Evolutionary conservation across 2,888 invertebrate species (phyloP).

Genomic region (Cryptocheilus praepositus): DNA sequence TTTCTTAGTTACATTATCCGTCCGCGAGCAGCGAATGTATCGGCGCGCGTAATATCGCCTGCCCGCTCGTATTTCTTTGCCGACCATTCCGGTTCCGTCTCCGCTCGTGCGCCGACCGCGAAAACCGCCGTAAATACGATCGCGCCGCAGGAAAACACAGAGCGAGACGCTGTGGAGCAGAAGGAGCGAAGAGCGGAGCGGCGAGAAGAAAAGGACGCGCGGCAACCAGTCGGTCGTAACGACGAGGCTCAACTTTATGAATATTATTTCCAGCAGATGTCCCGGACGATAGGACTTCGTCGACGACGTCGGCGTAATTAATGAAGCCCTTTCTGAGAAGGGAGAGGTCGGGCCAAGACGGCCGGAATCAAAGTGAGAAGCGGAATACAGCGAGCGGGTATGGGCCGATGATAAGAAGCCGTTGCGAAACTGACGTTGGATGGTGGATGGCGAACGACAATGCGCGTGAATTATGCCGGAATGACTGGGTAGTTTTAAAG

Average conservation of each 20-base stretch:
- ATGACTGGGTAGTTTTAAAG: constrained; percentile 74
- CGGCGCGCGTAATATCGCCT: no score
- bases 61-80: constrained; percentile 42
- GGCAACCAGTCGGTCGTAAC: constrained; percentile 49
- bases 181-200: constrained; percentile 20
- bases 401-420: constrained; percentile 27
- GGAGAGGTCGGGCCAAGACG: constrained; percentile 26
- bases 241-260: constrained; percentile 70
- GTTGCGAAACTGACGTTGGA: constrained; percentile 15
- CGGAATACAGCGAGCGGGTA: constrained; percentile 21
- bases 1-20: constrained; percentile 11
- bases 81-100: constrained; percentile 39
- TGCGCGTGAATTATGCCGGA: constrained; percentile 72
- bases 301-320: constrained; percentile 69
- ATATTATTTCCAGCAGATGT: constrained; percentile 75
- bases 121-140: not conserved
- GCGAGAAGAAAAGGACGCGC: constrained; percentile 27
- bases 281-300: constrained; percentile 72
- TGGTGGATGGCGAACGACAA: constrained; percentile 63
- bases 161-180: constrained; percentile 23
- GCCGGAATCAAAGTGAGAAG: constrained; percentile 16
- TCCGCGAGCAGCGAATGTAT: no score
- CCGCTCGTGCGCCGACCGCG: constrained; percentile 1
- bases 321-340: constrained; percentile 59
- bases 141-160: constrained; percentile 18